Evolutionary conservation across 1,140 invertebrate species (phyloP), one percentile per base, ranked within the genome.

Genomic region (Drusus annulatus): DNA sequence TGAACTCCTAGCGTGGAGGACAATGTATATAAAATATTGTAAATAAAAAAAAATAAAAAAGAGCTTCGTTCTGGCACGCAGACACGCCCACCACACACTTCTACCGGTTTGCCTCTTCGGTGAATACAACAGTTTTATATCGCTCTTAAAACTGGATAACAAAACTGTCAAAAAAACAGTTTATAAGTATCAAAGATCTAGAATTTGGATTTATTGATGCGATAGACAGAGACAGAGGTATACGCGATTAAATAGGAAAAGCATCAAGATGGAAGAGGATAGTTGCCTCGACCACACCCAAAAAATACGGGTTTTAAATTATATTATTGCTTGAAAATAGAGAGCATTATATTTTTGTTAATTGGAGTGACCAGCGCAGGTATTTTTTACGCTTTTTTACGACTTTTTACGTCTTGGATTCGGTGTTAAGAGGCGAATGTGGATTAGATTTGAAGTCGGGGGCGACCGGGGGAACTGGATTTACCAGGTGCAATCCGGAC

Each of bases 161-260:
- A 71, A 71, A 71, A 50, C 31, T 71, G 68, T 71, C 68, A 71
- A 45, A 71, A 71, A 71, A 71, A 51, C 16, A 36, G n/a, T 71
- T 65, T 65, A 65, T 65, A 65, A 65, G 10, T 65, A 28, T 65
- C 62, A n/a, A 65, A 65, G 68, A 71, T 45, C 45, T 71, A 45
- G 68, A 71, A 50, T 69, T 51, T 23, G 17, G 68, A 71, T 71
- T 71, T 71, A 71, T 71, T 28, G 62, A 71, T 50, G 68, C 28
- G 31, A 36, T 17, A 71, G 68, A 45, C 31, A 50, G 19, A 50
- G 62, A 65, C 62, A 13, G 62, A 25, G 5, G 21, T 13, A 65
- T 25, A n/a, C 7, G 1, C 28, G 25, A 28, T 23, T 23, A 5
- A 28, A 16, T 28, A 15, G 21, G 5, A 28, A 16, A 23, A 16